These are phyloP conservation scores for Limenitis arthemis DNA, from an alignment of 2,888 invertebrate genomes.

Conservation along the genomic window DNA sequence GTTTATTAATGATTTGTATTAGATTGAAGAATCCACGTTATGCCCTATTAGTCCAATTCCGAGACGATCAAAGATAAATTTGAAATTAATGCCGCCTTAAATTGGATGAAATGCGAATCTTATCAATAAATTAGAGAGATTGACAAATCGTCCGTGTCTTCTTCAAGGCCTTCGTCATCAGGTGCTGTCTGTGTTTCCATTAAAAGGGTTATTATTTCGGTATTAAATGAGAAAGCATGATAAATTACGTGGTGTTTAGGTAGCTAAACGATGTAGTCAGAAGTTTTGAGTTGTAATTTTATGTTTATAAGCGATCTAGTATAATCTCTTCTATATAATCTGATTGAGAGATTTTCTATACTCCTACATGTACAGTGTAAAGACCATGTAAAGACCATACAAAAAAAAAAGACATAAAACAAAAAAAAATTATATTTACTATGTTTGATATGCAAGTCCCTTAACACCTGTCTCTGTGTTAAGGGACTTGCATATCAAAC, in stretches of 20 bases:
- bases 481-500: too few species aligned
- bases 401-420: too few species aligned
- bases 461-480: too few species aligned
- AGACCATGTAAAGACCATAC: too few species aligned
- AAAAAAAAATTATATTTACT: too few species aligned
- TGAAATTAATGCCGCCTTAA: conserved; percentile 10
- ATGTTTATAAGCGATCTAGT: not conserved
- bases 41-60: conserved; percentile 9
- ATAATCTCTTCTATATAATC: too few species aligned
- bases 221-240: conserved; percentile 1
- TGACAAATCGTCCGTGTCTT: conserved; percentile 15
- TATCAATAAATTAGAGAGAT: conserved; percentile 15
- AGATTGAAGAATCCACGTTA: conserved; percentile 16
- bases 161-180: not conserved
- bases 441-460: too few species aligned
- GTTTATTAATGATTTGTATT: conserved; percentile 24
- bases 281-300: not conserved
- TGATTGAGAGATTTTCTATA: too few species aligned
- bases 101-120: conserved; percentile 15
- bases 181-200: conserved; percentile 3
- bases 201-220: conserved; percentile 1
- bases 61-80: conserved; percentile 9
- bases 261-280: not conserved
- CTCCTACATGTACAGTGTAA: too few species aligned
- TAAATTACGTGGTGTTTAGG: conserved; percentile 1